A percentile compares a stretch with the other conserved stretches of the same genome.
These are phyloP conservation scores for Anoplopoma fimbria DNA, from an alignment of 2,113 vertebrate species.

Conservation along the genomic window DNA sequence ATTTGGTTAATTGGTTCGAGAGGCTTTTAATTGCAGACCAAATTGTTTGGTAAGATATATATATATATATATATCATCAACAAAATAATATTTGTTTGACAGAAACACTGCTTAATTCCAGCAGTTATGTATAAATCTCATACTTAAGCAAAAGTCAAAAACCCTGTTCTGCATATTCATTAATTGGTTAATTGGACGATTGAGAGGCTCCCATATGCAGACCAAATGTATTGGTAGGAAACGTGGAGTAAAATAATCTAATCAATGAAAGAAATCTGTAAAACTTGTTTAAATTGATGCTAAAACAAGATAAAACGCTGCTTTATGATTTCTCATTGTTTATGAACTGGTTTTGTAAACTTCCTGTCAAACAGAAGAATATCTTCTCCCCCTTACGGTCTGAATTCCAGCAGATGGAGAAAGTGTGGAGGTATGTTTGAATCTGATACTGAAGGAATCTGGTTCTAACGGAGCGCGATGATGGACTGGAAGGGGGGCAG, in stretches of 20 bases:
- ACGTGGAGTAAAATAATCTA: not conserved
- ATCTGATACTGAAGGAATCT: slow-evolving; percentile 63
- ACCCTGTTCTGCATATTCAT: not conserved
- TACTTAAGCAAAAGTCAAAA: no score
- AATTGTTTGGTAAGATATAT: no score
- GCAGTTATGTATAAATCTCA: no score
- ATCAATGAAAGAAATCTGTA: not conserved
- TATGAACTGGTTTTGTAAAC: not conserved
- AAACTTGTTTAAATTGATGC: not conserved
- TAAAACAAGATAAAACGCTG: not conserved
- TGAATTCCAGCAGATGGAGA: slow-evolving; percentile 40
- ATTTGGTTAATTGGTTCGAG: no score
- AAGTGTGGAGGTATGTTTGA: slow-evolving; percentile 22
- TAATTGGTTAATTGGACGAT: not conserved
- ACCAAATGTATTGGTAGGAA: no score
- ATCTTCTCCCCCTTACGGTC: not conserved
- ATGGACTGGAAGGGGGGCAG: slow-evolving; percentile 39
- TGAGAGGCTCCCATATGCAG: not conserved
- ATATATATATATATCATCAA: no score
- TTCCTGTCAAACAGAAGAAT: not conserved
- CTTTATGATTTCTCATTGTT: not conserved
- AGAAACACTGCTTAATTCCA: no score
- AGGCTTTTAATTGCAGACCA: no score
- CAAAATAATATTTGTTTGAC: no score
- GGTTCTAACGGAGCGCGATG: slow-evolving; percentile 33